Base-by-base conservation (phyloP, 2,888 invertebrate species). In the Melieria crassipennis region DNA sequence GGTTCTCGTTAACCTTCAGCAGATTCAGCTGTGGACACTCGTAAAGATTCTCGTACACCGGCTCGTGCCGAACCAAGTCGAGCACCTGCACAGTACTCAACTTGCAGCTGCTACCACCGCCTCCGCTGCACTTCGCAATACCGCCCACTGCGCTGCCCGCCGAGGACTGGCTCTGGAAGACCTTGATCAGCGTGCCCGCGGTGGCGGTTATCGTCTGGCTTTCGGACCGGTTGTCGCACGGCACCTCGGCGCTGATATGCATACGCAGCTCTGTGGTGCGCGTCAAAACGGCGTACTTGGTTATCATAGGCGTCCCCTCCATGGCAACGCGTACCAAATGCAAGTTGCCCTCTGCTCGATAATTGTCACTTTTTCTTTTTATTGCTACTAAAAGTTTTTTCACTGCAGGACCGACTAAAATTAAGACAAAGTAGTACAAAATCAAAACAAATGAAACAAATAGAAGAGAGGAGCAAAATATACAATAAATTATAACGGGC, bases 41-140 rank as follows among this genome's bases (percentile, higher is more conserved):
- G 65, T 83, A 85, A 9, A 83, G 76, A 72, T 83, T 82, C 65
- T 81, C 81, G 73, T 78, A 81, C 4, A 81, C 79, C 6, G 78
- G 76, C 67, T 75, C 69, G 47, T 79, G 77, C 60, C 79, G 77
- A 6, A 76, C 74, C 61, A 79, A 80, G 58, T 84, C 80, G 52
- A 84, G 74, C 45, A 84, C 77, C 75, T 84, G 82, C 43, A 85
- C 77, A 61, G 80, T 79, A 46, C 75, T 76, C 45, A 74, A 75
- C 62, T 79, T 77, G 71, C 75, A 78, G 55, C 77, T 76, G 46
- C 68, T 65, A 63, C 9, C 13, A 13, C 52, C 13, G 52, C 42
- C 9, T 11, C 9, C 30, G 56, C 50, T 65, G 63, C 4, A 50
- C 70, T 48, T 50, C 71, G 62, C 7, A 63, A 61, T 57, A 63